Percentiles rank a stretch among this genome's conserved stretches.
Conservation (phyloP, 2,888 invertebrate species). For the Stenchaetothrips biformis region DNA sequence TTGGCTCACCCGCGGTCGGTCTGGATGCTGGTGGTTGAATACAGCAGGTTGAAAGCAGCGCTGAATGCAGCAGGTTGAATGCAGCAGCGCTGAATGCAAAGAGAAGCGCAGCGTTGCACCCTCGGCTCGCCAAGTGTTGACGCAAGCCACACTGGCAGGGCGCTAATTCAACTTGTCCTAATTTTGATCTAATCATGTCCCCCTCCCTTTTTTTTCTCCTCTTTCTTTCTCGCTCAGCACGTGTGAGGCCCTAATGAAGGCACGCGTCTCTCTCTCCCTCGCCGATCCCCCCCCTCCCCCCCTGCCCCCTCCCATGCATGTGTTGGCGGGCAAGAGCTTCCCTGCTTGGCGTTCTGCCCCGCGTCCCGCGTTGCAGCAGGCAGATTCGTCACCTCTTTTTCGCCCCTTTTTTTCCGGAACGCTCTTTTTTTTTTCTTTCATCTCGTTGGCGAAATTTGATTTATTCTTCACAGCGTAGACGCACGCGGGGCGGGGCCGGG, state of each 20-base stretch:
- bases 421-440: neutral
- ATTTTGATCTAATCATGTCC: conserved; percentile 26
- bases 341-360: neutral
- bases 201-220: neutral
- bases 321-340: neutral
- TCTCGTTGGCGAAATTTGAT: conserved; percentile 27
- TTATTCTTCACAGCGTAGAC: conserved; percentile 9
- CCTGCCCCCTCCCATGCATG: neutral
- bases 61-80: too few species aligned
- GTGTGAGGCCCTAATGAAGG: conserved; percentile 19
- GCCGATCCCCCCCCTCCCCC: neutral
- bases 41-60: too few species aligned
- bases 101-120: too few species aligned
- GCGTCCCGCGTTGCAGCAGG: neutral
- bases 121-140: conserved; percentile 5
- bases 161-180: conserved; percentile 17
- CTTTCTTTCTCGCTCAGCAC: neutral
- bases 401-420: neutral
- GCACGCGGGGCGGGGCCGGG: too few species aligned
- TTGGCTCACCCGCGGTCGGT: too few species aligned
- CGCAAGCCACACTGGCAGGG: conserved; percentile 4
- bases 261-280: neutral
- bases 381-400: conserved; percentile 14
- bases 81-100: too few species aligned
- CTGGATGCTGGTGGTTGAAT: too few species aligned